Base-by-base conservation (phyloP, 1,140 invertebrate species). In the Caerostris extrusa region DNA sequence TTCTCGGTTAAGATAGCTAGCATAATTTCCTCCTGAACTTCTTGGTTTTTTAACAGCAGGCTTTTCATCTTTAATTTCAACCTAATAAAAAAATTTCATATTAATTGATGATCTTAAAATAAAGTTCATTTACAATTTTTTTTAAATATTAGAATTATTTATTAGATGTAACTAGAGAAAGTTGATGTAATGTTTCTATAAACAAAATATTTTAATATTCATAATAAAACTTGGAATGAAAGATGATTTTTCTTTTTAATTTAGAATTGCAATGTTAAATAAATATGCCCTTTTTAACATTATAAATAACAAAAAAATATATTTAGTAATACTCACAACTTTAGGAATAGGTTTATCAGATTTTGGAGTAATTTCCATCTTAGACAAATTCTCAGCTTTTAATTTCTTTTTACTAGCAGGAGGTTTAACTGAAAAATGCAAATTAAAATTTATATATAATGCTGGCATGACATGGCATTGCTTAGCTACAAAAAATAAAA, bases 1-100 rank as follows among this genome's bases (percentile, higher is more conserved):
- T 92, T 97, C 97, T 95, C 98, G 96, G 94, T 98, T 97, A 64
- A 98, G 96, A 95, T 97, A 98, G 55, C 92, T 93, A 7, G 92
- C 92, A 93, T 93, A 93, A 82, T 89, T 93, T 34, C 83, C 61
- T 61, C 55, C 19, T 56, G 69, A 69, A 19, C 50, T 85, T 82
- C 56, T 88, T 4, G 67, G 92, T 69, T 93, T 93, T 69, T 93
- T 93, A 53, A 12, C 58, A 69, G 57, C 71, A 58, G 90, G 90
- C 61, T 91, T 91, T 60, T 91, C 90, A 7, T 81, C 90, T 57
- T 82, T 91, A 50, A 88, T 55, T 81, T 91, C 90, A 61, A 81
- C 14, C 61, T 71, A 57, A 85, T 58, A 7, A 58, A 85, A 82
- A 61, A 7, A 10, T 64, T 61, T 14, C 12, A 12, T 2, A 61